phyloP scores from a whole-genome alignment of 1,140 invertebrate species.

The Dendroctonus valens region DNA sequence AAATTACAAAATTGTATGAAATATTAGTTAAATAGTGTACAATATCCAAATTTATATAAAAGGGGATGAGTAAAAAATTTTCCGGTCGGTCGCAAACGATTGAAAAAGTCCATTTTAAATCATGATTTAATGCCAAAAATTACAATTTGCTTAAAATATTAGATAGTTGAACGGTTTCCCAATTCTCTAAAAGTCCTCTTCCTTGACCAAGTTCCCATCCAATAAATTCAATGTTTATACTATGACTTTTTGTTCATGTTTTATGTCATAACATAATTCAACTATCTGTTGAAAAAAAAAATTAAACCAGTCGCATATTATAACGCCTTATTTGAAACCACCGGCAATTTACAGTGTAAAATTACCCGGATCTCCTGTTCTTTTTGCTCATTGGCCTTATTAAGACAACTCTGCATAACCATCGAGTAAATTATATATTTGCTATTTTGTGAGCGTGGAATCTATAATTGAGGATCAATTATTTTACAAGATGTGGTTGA shows the following conservation, averaged over 20 bases:
- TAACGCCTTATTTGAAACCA: constrained; percentile 8
- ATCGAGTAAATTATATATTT: constrained; percentile 13
- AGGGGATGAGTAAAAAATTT: no score
- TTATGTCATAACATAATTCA: not conserved
- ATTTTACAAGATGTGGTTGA: constrained; percentile 9
- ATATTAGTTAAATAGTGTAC: no score
- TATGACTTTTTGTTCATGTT: not conserved
- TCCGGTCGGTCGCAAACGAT: no score
- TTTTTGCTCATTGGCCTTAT: constrained; percentile 19
- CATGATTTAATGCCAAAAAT: no score
- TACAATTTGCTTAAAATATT: no score
- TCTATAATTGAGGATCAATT: constrained; percentile 22
- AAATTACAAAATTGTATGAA: no score
- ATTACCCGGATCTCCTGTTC: constrained; percentile 8
- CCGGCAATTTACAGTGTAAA: constrained; percentile 12
- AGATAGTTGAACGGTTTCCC: no score
- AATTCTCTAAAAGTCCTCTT: no score
- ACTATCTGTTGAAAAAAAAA: not conserved
- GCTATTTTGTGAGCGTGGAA: constrained; percentile 20
- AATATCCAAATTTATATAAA: no score
- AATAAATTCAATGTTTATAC: not conserved
- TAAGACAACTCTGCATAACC: constrained; percentile 19
- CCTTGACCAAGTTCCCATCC: not conserved
- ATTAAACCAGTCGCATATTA: constrained; percentile 1
- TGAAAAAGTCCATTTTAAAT: no score